Conservation (phyloP, 1,140 invertebrate species). For the Luehdorfia chinensis region DNA sequence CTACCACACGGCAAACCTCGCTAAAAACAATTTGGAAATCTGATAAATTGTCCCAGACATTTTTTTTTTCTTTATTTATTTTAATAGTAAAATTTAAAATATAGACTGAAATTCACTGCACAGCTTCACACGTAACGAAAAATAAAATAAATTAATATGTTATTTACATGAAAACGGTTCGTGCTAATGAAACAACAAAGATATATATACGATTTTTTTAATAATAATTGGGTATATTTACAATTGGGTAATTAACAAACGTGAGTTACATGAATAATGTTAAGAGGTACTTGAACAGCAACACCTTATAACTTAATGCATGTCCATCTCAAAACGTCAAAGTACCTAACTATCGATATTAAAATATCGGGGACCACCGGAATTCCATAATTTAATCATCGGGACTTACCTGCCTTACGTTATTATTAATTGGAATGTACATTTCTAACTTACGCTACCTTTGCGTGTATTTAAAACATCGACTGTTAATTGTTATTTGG, state of each 20-base stretch:
- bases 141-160: too few relatives aligned
- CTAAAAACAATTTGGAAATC: too few relatives aligned
- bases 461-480: background rate
- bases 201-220: slow-evolving; percentile 70
- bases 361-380: slow-evolving; percentile 27
- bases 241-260: slow-evolving; percentile 73
- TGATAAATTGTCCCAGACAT: too few relatives aligned
- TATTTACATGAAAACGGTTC: too few relatives aligned
- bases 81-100: too few relatives aligned
- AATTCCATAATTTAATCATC: slow-evolving; percentile 23
- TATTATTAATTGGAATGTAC: slow-evolving; percentile 31
- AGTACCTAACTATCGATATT: slow-evolving; percentile 32
- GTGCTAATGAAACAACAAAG: slow-evolving; percentile 55
- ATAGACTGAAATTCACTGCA: too few relatives aligned
- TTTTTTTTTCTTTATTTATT: too few relatives aligned
- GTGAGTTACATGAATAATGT: slow-evolving; percentile 70
- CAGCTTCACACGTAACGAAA: too few relatives aligned
- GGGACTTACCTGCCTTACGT: slow-evolving; percentile 19
- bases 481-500: background rate
- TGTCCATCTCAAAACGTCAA: slow-evolving; percentile 21
- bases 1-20: too few relatives aligned
- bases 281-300: slow-evolving; percentile 52
- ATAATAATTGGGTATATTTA: slow-evolving; percentile 75
- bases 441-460: slow-evolving; percentile 9
- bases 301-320: slow-evolving; percentile 33